A percentile compares a stretch with the other conserved stretches of the same genome.
These are phyloP conservation scores for Aphaenogaster floridana DNA, from an alignment of 1,140 invertebrate genomes.

Conservation along the genomic window DNA sequence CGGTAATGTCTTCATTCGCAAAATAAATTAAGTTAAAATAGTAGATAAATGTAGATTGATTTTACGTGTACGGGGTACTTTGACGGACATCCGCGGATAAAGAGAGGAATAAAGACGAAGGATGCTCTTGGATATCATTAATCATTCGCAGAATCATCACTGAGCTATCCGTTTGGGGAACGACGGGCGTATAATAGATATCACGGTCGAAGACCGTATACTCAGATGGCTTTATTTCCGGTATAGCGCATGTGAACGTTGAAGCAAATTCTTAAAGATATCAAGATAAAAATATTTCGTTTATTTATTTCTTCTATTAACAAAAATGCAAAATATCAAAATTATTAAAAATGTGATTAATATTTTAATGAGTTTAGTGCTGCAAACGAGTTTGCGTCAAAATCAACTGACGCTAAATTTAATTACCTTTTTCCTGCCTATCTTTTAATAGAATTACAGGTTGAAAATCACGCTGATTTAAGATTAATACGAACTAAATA, in stretches of 20 bases:
- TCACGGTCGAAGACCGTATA: slow-evolving; percentile 70
- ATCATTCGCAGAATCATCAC: slow-evolving; percentile 77
- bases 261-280: not conserved
- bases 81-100: slow-evolving; percentile 10
- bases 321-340: not conserved
- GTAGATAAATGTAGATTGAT: slow-evolving; percentile 34
- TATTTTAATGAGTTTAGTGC: not conserved
- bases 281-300: not conserved
- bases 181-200: slow-evolving; percentile 75
- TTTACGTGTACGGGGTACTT: slow-evolving; percentile 12
- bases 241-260: not conserved
- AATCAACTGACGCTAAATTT: not conserved
- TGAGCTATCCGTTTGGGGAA: slow-evolving; percentile 70
- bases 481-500: not conserved
- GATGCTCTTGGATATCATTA: slow-evolving; percentile 75
- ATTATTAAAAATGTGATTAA: not conserved
- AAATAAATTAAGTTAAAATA: slow-evolving; percentile 33
- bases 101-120: slow-evolving; percentile 39
- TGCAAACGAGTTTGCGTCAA: not conserved
- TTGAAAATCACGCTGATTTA: not conserved
- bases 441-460: not conserved
- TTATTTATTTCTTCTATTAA: not conserved
- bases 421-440: not conserved
- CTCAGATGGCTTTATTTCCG: slow-evolving; percentile 70
- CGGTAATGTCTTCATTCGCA: not conserved